Evolutionary conservation across 2,888 invertebrate species (phyloP).

Genomic region (Periphyllus acericola): DNA sequence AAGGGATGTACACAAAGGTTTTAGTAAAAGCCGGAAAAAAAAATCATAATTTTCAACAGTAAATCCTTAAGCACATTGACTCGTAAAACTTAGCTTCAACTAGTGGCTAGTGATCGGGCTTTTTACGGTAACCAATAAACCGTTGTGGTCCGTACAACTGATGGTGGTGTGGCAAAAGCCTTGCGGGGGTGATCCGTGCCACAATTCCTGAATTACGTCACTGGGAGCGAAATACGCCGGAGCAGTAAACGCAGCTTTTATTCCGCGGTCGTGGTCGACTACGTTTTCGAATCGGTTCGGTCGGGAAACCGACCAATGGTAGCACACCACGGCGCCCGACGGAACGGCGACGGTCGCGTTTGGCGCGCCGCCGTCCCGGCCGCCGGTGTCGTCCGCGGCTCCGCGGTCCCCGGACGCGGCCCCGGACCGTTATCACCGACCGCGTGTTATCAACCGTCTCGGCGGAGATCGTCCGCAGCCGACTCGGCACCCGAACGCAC

Average conservation of each 20-base stretch:
- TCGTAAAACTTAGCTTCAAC: too few species aligned
- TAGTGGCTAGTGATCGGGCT: too few species aligned
- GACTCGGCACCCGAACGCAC: neutral
- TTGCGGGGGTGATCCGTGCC: too few species aligned
- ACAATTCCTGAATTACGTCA: too few species aligned
- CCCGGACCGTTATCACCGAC: neutral
- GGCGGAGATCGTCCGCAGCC: neutral
- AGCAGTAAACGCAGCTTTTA: neutral
- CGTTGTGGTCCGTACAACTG: too few species aligned
- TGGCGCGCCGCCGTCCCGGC: neutral
- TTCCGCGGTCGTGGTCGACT: neutral
- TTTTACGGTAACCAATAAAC: too few species aligned
- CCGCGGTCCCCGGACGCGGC: neutral
- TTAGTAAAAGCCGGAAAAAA: too few species aligned
- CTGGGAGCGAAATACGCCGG: neutral
- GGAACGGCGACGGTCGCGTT: conserved; percentile 25
- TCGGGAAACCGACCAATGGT: conserved; percentile 32
- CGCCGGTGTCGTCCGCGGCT: too few species aligned
- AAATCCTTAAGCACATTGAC: too few species aligned
- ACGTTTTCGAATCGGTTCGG: neutral
- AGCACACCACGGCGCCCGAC: conserved; percentile 46
- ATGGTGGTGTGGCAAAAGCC: too few species aligned
- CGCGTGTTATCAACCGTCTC: neutral
- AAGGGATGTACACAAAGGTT: too few species aligned
- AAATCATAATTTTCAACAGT: too few species aligned